Evolutionary conservation across 2,888 invertebrate species (phyloP), one percentile per base, ranked within the genome.

Genomic region (Drosophila affinis): DNA sequence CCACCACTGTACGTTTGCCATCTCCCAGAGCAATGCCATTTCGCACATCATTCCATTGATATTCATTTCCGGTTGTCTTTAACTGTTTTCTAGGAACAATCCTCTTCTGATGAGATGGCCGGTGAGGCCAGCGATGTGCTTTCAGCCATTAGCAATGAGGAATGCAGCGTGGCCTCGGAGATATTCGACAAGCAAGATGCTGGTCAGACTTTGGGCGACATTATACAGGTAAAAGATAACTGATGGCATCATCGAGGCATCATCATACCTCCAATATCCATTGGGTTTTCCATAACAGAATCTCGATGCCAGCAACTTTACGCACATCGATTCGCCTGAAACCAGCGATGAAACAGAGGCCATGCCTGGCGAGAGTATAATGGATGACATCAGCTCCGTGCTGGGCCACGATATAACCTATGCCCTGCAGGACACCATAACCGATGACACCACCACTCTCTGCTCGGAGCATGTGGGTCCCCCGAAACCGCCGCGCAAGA

Each of bases 261-360:
- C 21, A 21, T 21, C 46, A 54, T 1, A 17, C 9, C 1, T 10
- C n/a, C 27, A 32, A 29, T 24, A 3, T 48, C 5, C 1, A 5
- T 49, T 27, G 12, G n/a, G 17, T 9, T 12, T 34, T 18, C 12
- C n/a, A 9, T 9, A 14, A 5, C 92, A 87, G 94, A 94, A 76
- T 59, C 77, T 91, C 9, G 91, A 91, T 68, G 87, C 90, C 0
- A 90, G 87, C 60, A 93, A 93, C 59, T 95, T 97, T 57, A 95
- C 95, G 12, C 97, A 97, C 87, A 97, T 97, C 60, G 97, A 97
- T 90, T 97, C 96, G 0, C 96, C 97, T 0, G 97, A 97, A 92
- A 93, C 94, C 12, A 96, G 96, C 7, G 96, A 97, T 74, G 94
- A 95, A 10, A 95, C 95, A 4, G 96, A 96, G 87, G 94, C 95